Percentiles rank a stretch among this genome's conserved stretches.
These are phyloP conservation scores for Lepeophtheirus salmonis DNA, from an alignment of 1,140 invertebrate species.

Conservation along the genomic window DNA sequence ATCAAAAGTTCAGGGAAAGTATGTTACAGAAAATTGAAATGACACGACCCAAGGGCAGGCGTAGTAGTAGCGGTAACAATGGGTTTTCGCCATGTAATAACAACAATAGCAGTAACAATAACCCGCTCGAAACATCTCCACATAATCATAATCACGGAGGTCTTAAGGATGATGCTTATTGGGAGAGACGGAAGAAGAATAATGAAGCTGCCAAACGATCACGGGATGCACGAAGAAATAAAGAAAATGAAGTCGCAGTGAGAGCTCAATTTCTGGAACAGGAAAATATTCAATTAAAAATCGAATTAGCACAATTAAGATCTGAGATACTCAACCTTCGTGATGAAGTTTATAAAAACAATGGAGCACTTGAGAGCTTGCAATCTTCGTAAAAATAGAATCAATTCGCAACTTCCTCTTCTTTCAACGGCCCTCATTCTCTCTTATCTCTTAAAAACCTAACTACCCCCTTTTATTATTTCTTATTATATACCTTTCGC, in stretches of 20 bases:
- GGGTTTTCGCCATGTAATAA: neutral
- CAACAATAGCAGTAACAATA: neutral
- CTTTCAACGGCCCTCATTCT: too few relatives aligned
- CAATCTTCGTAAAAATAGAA: too few relatives aligned
- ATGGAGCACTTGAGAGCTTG: too few relatives aligned
- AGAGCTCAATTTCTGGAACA: constrained; percentile 63
- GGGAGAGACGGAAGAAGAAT: constrained; percentile 70
- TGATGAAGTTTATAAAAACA: too few relatives aligned
- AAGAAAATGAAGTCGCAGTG: constrained; percentile 81
- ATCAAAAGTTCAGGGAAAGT: neutral
- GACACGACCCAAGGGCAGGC: neutral
- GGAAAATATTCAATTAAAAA: constrained; percentile 46
- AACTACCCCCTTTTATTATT: too few relatives aligned
- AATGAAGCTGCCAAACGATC: constrained; percentile 89
- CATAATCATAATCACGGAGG: neutral
- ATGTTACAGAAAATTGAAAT: neutral
- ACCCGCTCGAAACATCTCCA: neutral
- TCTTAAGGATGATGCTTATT: constrained; percentile 57
- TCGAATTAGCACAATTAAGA: constrained; percentile 38
- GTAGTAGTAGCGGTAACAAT: neutral
- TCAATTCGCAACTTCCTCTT: too few relatives aligned
- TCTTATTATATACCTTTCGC: too few relatives aligned
- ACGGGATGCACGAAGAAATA: constrained; percentile 61
- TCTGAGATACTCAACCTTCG: too few relatives aligned
- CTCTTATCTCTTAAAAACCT: too few relatives aligned